Evolutionary conservation across 2,797 vertebrate species (phyloP), one percentile per base, ranked within the genome.

Genomic region (Naso thynnoides): DNA sequence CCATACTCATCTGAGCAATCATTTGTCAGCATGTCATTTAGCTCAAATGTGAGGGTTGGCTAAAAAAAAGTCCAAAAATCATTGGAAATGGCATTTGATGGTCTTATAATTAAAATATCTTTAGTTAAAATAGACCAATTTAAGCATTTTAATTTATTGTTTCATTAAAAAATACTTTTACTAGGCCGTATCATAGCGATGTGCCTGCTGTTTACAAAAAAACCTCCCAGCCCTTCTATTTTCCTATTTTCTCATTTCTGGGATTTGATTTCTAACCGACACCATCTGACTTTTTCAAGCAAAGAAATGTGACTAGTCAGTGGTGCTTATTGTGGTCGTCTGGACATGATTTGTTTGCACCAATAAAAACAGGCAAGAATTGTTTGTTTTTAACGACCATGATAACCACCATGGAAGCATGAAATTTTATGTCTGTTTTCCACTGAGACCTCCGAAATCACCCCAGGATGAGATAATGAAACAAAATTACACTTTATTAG

Each of bases 361-460:
- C 78, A 88, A 83, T 90, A 92, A 90, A 91, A 86, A 62, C 45
- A 14, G 48, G 52, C 49, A 79, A 75, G 78, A 91, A 88, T 88
- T 85, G 89, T 83, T 91, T 76, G 70, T 84, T 89, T 90, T 86
- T 90, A 88, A 90, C 79, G 76, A 55, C 76, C 76, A 81, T 79
- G 70, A 85, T 86, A 88, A 88, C 80, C 87, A 88, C 87, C 73
- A 44, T 83, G 85, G 73, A 88, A 80, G 87, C 87, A 91, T 88
- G 82, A 91, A 85, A 91, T 88, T 88, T 86, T 86, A 89, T 80
- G 81, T 85, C 57, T 70, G 84, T 90, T 91, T 91, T 85, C 87
- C 86, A 87, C 50, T 64, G 59, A 76, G 73, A 68, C 59, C 56
- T 88, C 81, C 86, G 89, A 86, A 75, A 87, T 85, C 73, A 76